Evolutionary conservation across 2,888 invertebrate genomes (phyloP).

Genomic region (Pristionchus maxplancki): DNA sequence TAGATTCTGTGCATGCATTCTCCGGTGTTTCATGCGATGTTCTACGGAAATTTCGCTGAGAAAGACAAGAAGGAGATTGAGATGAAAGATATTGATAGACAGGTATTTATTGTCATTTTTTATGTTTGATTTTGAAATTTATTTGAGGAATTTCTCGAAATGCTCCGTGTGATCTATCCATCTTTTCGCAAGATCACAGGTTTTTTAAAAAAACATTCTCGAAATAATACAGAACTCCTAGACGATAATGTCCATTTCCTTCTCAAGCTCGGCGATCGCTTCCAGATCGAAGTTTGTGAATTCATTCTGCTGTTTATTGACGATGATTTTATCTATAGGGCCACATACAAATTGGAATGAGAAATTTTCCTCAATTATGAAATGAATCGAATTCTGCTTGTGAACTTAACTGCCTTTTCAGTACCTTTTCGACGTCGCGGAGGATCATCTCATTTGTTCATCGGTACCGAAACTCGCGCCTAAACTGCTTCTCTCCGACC

Average conservation of each 20-base stretch:
- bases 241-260: neutral
- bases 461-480: too few relatives aligned
- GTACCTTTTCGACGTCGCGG: too few relatives aligned
- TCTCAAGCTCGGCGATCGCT: neutral
- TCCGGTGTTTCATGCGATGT: neutral
- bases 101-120: neutral
- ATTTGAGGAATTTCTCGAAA: neutral
- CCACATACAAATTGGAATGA: too few relatives aligned
- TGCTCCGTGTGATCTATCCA: neutral
- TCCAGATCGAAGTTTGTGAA: constrained; percentile 7
- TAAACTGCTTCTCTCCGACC: too few relatives aligned
- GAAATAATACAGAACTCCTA: neutral
- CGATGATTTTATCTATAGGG: too few relatives aligned
- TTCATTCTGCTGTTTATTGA: too few relatives aligned
- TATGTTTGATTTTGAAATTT: too few relatives aligned
- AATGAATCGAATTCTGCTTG: too few relatives aligned
- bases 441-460: too few relatives aligned
- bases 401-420: too few relatives aligned
- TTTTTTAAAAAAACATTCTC: too few relatives aligned
- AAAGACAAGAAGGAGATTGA: neutral
- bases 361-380: too few relatives aligned
- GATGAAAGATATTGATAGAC: neutral
- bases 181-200: neutral
- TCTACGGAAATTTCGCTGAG: neutral
- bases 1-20: neutral